These are phyloP conservation scores for Hedya salicella DNA, from an alignment of 2,888 invertebrate species.

Conservation along the genomic window DNA sequence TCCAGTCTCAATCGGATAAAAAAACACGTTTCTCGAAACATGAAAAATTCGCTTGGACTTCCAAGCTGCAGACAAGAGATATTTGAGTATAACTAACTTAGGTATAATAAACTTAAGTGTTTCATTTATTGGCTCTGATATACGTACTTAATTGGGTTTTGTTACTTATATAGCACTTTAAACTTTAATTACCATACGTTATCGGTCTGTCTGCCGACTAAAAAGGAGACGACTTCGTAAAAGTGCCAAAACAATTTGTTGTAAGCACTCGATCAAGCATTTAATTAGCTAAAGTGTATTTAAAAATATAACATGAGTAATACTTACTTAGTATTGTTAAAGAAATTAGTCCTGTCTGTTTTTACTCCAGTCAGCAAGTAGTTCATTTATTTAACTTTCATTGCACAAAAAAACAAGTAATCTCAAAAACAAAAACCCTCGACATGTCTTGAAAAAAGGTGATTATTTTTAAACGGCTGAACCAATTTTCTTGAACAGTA, in stretches of 20 bases:
- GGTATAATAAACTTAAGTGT: neutral
- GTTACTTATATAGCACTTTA: conserved; percentile 4
- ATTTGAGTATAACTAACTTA: neutral
- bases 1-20: too few relatives aligned
- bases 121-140: neutral
- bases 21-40: too few relatives aligned
- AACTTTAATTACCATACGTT: conserved; percentile 11
- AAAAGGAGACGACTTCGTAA: conserved; percentile 25
- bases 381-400: too few relatives aligned
- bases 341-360: neutral
- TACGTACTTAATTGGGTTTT: conserved; percentile 10
- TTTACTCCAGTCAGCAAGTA: neutral
- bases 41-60: too few relatives aligned
- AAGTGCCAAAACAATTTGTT: conserved; percentile 25
- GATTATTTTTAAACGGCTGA: too few relatives aligned
- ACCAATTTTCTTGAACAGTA: too few relatives aligned
- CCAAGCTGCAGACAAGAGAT: too few relatives aligned
- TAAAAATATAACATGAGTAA: neutral
- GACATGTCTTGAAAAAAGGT: too few relatives aligned
- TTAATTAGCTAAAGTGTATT: conserved; percentile 10
- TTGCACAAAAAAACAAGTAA: neutral
- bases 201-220: neutral
- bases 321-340: neutral
- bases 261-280: conserved; percentile 22
- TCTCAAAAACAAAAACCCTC: too few relatives aligned